phyloP scores from a whole-genome alignment of 2,888 invertebrate genomes.

The Mesorhabditis spiculigera region DNA sequence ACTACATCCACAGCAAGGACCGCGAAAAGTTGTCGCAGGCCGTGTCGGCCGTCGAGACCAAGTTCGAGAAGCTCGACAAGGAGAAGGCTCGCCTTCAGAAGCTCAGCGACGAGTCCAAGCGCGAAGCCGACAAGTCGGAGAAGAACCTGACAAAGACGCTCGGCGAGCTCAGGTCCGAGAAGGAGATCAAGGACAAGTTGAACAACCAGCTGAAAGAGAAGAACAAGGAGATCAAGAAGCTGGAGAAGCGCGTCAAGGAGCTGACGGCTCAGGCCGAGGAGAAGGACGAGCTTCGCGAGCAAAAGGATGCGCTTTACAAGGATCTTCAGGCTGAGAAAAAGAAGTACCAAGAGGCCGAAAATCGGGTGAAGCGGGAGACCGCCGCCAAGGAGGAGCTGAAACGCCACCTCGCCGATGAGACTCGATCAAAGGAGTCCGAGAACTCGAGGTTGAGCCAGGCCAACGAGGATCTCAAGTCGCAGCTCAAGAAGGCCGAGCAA shows the following conservation, averaged over 20 bases:
- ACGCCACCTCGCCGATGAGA: conserved; percentile 2
- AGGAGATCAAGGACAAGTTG: conserved; percentile 19
- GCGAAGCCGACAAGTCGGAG: conserved; percentile 19
- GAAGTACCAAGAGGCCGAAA: conserved; percentile 23
- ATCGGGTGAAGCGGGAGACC: conserved; percentile 19
- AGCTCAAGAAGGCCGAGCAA: conserved; percentile 32
- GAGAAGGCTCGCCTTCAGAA: conserved; percentile 20
- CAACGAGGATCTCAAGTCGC: conserved; percentile 37
- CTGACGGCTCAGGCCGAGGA: too few species aligned
- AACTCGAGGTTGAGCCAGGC: conserved; percentile 32
- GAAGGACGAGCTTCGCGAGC: conserved; percentile 29
- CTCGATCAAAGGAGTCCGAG: conserved; percentile 20
- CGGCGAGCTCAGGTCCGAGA: too few species aligned
- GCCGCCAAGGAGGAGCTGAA: conserved; percentile 10
- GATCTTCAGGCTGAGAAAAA: conserved; percentile 33
- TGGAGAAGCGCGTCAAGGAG: conserved; percentile 39
- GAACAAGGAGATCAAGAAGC: conserved; percentile 39
- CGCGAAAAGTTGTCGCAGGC: too few species aligned
- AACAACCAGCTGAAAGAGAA: conserved; percentile 32
- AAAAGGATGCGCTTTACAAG: conserved; percentile 31
- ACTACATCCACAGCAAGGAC: too few species aligned
- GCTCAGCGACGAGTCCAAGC: conserved; percentile 24
- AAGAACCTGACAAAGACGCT: conserved; percentile 17
- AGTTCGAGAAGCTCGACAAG: conserved; percentile 13
- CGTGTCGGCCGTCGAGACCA: background rate